Evolutionary conservation across 1,140 invertebrate genomes (phyloP).

Genomic region (Caenorhabditis brenneri): DNA sequence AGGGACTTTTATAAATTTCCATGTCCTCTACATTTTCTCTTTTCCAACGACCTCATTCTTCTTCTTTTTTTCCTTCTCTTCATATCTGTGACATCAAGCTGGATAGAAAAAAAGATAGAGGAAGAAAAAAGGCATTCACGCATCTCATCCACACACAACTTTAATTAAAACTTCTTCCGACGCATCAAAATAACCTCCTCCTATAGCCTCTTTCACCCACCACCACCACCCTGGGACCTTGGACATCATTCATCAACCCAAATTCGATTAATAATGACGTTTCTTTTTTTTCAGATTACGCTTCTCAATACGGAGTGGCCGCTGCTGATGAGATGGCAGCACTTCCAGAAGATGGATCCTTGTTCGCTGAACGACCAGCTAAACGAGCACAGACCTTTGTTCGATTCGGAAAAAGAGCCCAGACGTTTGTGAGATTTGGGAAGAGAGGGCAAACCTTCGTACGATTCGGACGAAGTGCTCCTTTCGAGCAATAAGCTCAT

Average conservation of each 20-base stretch:
- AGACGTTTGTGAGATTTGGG: conserved; percentile 58
- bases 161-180: conserved; percentile 34
- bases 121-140: conserved; percentile 23
- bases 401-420: conserved; percentile 64
- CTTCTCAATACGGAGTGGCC: conserved; percentile 8
- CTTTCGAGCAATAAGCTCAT: background rate
- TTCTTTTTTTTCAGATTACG: conserved; percentile 1
- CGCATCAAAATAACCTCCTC: conserved; percentile 27
- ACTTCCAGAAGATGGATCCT: conserved; percentile 3
- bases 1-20: background rate
- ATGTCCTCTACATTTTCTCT: background rate
- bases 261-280: background rate
- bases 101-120: background rate
- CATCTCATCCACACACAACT: conserved; percentile 9
- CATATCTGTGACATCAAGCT: conserved; percentile 21
- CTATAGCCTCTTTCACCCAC: background rate
- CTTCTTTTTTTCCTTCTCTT: background rate
- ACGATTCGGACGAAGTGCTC: conserved; percentile 46
- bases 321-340: background rate
- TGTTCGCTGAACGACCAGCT: conserved; percentile 28
- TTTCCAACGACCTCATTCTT: background rate
- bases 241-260: conserved; percentile 17
- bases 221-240: background rate
- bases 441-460: conserved; percentile 45
- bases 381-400: conserved; percentile 64